Evolutionary conservation across 2,797 vertebrate species (phyloP), one percentile per base, ranked within the genome.

Genomic region (Serranus cabrilla): DNA sequence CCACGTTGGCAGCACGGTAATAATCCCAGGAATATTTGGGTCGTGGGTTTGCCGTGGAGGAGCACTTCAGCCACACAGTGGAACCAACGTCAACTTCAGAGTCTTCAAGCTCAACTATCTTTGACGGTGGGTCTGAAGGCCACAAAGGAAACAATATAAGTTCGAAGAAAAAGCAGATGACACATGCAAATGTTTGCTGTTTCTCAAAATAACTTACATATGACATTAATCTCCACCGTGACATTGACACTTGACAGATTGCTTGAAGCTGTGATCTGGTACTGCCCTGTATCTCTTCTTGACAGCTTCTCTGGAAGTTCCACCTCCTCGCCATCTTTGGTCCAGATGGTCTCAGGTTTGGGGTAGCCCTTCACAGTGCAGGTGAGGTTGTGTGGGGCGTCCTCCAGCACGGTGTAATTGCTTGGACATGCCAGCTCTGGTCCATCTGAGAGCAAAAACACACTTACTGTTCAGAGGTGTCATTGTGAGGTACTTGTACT

Each of bases 1-100:
- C 7, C 23, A 94, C 87, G 31, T 94, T 93, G 42, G 8, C 1
- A 2, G n/a, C 17, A 11, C 0, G 23, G 68, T 71, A 75, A 60
- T 90, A 91, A 58, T 1, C 51, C 94, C 94, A 95, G 3, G 0
- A 20, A 52, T 93, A 94, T 0, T 31, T 13, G 11, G 91, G 92
- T 10, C 25, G 73, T 6, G 94, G 93, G 52, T 87, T 71, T 2
- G 84, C 83, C 0, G 0, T 54, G 23, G 89, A 89, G 21, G 81
- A 77, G 67, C 94, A 95, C 55, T 87, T 93, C 52, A 94, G 83
- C 42, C 1, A 20, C 42, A 81, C 47, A 16, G 6, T 5, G 10
- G 70, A 80, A 25, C 92, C 93, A 6, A 75, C 4, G 0, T 84
- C n/a, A 1, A 87, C 86, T 18, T 84, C 84, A 7, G 76, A 46